Evolutionary conservation across 2,888 invertebrate genomes (phyloP), one percentile per base, ranked within the genome.

Genomic region (Sinodicranocentrus sp.): DNA sequence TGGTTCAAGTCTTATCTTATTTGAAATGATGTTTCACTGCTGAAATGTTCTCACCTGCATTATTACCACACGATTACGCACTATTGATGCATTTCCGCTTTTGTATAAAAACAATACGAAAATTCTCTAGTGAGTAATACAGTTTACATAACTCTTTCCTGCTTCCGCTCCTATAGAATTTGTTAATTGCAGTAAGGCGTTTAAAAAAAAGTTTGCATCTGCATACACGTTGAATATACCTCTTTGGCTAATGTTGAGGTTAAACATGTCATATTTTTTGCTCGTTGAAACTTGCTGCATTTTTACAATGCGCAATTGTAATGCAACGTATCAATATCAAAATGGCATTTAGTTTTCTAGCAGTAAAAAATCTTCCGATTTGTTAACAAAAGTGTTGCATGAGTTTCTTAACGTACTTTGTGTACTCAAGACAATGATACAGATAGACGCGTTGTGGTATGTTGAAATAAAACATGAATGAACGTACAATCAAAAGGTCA

Each of bases 121-220:
- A 5, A 54, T 17, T 2, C 57, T 25, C 25, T 23, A 19, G n/a
- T n/a, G n/a, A n/a, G 10, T n/a, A 10, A 48, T n/a, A 48, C 15
- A 10, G 39, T 71, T 57, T 71, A 39, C 57, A 23, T 71, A 71
- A 71, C 39, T 33, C 57, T 28, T 71, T 71, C 71, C 71, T 71
- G 71, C 57, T 71, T 71, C 71, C 71, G 57, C 48, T 57, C 44
- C 15, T 68, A 25, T 33, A 10, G 10, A 33, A 33, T 33, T 33
- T 33, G 33, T 33, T 10, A 6, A 33, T 33, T 33, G 6, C 13
- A 13, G 13, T 13, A 39, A 39, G 5, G 39, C 6, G 13, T 39
- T 39, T 39, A 5, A 39, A 39, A 39, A 39, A 39, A 8, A 13
- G 13, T n/a, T n/a, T n/a, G n/a, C n/a, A n/a, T n/a, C n/a, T n/a